These are phyloP conservation scores for Prosopocoilus inquinatus DNA, from an alignment of 2,888 invertebrate genomes.

Conservation along the genomic window DNA sequence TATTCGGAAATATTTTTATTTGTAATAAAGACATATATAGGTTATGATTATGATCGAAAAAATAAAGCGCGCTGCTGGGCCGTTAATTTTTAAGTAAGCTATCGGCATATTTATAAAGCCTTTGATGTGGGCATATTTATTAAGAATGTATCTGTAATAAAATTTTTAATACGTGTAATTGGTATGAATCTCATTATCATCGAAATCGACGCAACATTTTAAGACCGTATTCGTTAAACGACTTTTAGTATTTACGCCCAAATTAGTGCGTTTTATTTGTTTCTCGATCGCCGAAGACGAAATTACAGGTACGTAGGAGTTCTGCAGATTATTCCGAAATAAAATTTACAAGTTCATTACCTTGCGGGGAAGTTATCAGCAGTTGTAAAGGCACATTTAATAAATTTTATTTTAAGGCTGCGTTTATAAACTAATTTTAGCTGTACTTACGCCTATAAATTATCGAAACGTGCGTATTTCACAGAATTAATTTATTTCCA, in stretches of 20 bases:
- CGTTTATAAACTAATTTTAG: constrained; percentile 13
- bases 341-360: constrained; percentile 23
- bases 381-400: constrained; percentile 16
- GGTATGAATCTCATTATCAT: constrained; percentile 1
- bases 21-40: too few species aligned
- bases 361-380: constrained; percentile 16
- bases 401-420: constrained; percentile 19
- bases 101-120: not conserved
- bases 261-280: not conserved
- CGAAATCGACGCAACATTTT: constrained; percentile 5
- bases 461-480: too few species aligned
- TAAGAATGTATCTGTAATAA: not conserved
- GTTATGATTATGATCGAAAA: too few species aligned
- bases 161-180: constrained; percentile 1
- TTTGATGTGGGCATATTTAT: not conserved
- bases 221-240: not conserved
- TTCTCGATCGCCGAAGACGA: not conserved
- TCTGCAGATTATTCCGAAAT: constrained; percentile 8
- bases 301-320: constrained; percentile 4
- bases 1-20: too few species aligned
- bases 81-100: too few species aligned
- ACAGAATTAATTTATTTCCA: too few species aligned
- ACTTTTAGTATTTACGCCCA: not conserved
- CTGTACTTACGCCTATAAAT: constrained; percentile 5
- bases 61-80: too few species aligned